A percentile compares a stretch with the other conserved stretches of the same genome.
These are phyloP conservation scores for Sebastolobus alascanus DNA, from an alignment of 2,797 vertebrate genomes.

Conservation along the genomic window DNA sequence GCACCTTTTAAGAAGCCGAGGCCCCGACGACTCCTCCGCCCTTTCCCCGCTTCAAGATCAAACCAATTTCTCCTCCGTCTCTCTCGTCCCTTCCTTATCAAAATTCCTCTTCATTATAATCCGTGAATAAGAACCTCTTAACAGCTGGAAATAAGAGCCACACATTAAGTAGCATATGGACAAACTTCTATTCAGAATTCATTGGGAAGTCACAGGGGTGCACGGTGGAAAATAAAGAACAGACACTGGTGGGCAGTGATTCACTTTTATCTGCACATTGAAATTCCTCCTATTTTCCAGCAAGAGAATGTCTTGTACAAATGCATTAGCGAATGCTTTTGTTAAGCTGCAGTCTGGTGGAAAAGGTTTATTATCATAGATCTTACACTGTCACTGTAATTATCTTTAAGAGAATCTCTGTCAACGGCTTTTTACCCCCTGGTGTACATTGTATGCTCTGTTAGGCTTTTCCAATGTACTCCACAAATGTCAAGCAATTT, in stretches of 20 bases:
- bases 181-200: slow-evolving; percentile 48
- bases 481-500: slow-evolving; percentile 35
- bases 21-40: slow-evolving; percentile 58
- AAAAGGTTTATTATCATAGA: slow-evolving; percentile 50
- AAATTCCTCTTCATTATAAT: slow-evolving; percentile 61
- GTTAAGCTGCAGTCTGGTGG: slow-evolving; percentile 42
- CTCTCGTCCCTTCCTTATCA: slow-evolving; percentile 45
- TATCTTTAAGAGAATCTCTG: slow-evolving; percentile 58
- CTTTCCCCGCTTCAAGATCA: slow-evolving; percentile 71
- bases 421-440: slow-evolving; percentile 41
- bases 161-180: slow-evolving; percentile 49
- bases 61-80: slow-evolving; percentile 62
- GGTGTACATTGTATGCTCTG: neutral
- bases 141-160: slow-evolving; percentile 58
- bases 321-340: slow-evolving; percentile 63
- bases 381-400: slow-evolving; percentile 50
- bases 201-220: slow-evolving; percentile 20
- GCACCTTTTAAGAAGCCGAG: slow-evolving; percentile 69
- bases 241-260: slow-evolving; percentile 21
- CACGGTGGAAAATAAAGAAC: slow-evolving; percentile 10
- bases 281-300: slow-evolving; percentile 42
- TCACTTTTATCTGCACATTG: slow-evolving; percentile 55
- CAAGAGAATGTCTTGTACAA: slow-evolving; percentile 23
- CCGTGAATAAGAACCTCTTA: slow-evolving; percentile 40
- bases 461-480: slow-evolving; percentile 2